These are phyloP conservation scores for Daphoenositta chrysoptera DNA, from an alignment of 2,113 vertebrate genomes.

Conservation along the genomic window DNA sequence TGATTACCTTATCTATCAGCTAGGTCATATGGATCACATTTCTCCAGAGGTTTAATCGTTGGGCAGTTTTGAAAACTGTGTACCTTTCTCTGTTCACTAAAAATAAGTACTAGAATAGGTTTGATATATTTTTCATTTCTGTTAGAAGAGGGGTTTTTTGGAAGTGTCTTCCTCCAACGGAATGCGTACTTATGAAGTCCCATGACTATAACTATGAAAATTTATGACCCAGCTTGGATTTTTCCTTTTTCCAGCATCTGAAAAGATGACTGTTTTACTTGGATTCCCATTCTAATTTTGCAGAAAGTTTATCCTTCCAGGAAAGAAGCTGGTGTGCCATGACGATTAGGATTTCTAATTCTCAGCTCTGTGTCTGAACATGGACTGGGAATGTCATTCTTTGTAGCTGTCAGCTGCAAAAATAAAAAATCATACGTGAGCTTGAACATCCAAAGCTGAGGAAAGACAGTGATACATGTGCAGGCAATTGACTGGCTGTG, in stretches of 20 bases:
- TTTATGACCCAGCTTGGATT: neutral
- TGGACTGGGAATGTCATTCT: neutral
- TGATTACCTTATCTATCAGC: neutral
- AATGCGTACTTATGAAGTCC: neutral
- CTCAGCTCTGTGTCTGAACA: neutral
- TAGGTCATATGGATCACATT: neutral
- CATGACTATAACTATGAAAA: neutral
- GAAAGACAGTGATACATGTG: neutral
- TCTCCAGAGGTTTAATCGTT: neutral
- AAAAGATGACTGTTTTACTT: neutral
- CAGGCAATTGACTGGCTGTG: neutral
- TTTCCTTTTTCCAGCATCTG: neutral
- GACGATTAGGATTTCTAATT: neutral
- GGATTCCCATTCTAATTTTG: neutral
- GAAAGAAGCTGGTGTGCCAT: neutral
- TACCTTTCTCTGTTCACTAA: neutral
- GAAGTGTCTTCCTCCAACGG: neutral
- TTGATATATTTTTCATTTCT: neutral
- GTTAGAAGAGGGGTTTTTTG: neutral
- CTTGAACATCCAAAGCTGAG: neutral
- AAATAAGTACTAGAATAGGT: neutral
- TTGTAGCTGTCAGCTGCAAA: neutral
- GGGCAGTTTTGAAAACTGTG: neutral
- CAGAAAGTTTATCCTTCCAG: neutral
- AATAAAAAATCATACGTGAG: neutral